Evolutionary conservation across 30 jellyfish, hydroid and myxozoan genomes (phyloP).

Genomic region (Cassiopea andromeda): DNA sequence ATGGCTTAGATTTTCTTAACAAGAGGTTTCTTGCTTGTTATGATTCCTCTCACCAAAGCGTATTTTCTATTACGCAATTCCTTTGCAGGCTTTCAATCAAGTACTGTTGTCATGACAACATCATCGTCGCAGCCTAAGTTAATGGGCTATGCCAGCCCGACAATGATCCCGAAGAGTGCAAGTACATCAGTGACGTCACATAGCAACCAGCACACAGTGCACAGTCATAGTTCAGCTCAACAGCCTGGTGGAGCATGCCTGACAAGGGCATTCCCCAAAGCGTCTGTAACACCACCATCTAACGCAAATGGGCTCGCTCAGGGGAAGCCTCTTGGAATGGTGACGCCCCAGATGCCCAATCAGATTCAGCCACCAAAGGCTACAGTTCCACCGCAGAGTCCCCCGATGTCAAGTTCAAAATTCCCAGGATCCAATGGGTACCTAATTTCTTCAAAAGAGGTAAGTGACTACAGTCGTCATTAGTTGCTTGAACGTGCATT

Average conservation of each 20-base stretch:
- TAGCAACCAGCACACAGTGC: slow-evolving; percentile 9
- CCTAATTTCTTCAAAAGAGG: slow-evolving; percentile 9
- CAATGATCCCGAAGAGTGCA: slow-evolving; percentile 7
- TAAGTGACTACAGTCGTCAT: too few relatives aligned
- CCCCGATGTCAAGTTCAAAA: not conserved
- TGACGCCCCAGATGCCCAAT: slow-evolving; percentile 66
- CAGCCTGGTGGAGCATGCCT: not conserved
- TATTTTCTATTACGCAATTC: too few relatives aligned
- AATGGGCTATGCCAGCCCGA: slow-evolving; percentile 32
- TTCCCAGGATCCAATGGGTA: not conserved
- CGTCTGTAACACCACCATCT: slow-evolving; percentile 3
- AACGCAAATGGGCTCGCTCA: not conserved
- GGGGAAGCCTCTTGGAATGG: slow-evolving; percentile 65
- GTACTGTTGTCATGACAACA: slow-evolving; percentile 12
- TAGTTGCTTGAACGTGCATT: too few relatives aligned
- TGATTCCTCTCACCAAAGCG: too few relatives aligned
- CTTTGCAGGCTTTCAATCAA: not conserved
- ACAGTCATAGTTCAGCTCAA: not conserved
- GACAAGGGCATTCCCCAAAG: slow-evolving; percentile 13
- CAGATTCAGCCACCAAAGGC: slow-evolving; percentile 25
- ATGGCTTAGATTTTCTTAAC: too few relatives aligned
- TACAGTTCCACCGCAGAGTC: slow-evolving; percentile 40
- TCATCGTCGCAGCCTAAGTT: slow-evolving; percentile 11
- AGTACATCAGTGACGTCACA: slow-evolving; percentile 9
- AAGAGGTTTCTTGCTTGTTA: too few relatives aligned